Evolutionary conservation across 92 coral and sea anemone genomes (phyloP).

Genomic region (Pocillopora grandis): DNA sequence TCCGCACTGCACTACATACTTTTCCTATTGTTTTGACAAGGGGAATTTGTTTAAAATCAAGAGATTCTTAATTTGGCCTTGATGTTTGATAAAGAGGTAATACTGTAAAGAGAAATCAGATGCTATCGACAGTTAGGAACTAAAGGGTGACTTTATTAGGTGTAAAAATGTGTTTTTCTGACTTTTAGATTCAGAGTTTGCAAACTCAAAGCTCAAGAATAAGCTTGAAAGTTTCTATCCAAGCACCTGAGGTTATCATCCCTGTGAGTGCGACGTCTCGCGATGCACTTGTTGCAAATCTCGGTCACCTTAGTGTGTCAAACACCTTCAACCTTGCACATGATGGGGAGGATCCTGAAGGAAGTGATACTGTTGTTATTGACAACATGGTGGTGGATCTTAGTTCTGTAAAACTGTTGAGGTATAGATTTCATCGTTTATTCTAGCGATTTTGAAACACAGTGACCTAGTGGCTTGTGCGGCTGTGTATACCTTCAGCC

Average conservation of each 20-base stretch:
- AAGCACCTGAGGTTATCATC: conserved; percentile 88
- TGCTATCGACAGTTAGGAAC: too few relatives aligned
- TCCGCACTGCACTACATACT: too few relatives aligned
- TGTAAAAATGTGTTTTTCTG: neutral
- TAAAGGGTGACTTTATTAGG: neutral
- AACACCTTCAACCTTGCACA: conserved; percentile 75
- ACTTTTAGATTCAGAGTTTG: conserved; percentile 79
- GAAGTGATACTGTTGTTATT: conserved; percentile 81
- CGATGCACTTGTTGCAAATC: conserved; percentile 86
- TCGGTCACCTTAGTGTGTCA: conserved; percentile 82
- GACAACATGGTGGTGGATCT: conserved; percentile 91
- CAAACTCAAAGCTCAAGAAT: conserved; percentile 84
- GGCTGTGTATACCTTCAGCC: too few relatives aligned
- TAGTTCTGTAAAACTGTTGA: conserved; percentile 83
- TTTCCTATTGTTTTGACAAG: too few relatives aligned
- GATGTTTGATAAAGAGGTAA: too few relatives aligned
- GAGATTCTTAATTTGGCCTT: too few relatives aligned
- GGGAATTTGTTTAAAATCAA: too few relatives aligned
- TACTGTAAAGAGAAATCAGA: too few relatives aligned
- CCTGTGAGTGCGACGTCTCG: conserved; percentile 84
- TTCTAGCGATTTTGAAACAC: too few relatives aligned
- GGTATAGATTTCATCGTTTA: conserved; percentile 42
- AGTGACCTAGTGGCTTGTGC: neutral
- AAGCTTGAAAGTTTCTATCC: conserved; percentile 83
- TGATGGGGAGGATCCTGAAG: conserved; percentile 62